phyloP scores from a whole-genome alignment of 2,113 vertebrate genomes.

The Hystrix cristata region DNA sequence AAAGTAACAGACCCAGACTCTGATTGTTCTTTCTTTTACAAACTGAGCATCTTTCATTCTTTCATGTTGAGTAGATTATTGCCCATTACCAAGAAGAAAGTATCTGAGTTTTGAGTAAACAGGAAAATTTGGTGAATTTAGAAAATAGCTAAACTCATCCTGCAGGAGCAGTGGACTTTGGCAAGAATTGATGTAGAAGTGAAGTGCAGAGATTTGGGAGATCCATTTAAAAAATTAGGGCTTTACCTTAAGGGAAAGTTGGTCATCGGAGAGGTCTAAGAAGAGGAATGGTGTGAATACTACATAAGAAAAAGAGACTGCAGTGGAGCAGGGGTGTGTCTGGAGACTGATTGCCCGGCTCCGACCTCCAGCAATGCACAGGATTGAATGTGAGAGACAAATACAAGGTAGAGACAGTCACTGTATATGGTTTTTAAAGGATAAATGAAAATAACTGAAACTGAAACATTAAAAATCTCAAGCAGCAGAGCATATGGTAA shows the following conservation, averaged over 20 bases:
- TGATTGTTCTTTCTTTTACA: not conserved
- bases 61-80: not conserved
- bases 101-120: not conserved
- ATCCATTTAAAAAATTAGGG: not conserved
- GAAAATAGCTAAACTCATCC: not conserved
- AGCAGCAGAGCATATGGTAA: not conserved
- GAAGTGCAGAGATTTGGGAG: not conserved
- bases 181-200: not conserved
- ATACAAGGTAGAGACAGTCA: not conserved
- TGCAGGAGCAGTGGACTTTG: not conserved
- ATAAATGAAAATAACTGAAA: slow-evolving; percentile 9
- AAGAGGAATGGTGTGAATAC: not conserved
- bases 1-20: not conserved
- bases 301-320: not conserved
- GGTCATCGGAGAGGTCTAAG: not conserved
- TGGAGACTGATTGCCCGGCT: no score
- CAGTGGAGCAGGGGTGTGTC: fast-evolving
- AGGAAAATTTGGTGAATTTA: not conserved
- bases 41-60: not conserved
- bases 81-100: not conserved
- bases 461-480: not conserved
- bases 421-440: not conserved
- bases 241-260: not conserved
- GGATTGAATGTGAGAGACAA: not conserved
- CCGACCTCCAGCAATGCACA: no score